A percentile compares a stretch with the other conserved stretches of the same genome.
Evolutionary conservation across 2,888 invertebrate species (phyloP).

Genomic region (Brachyopa scutellaris): DNA sequence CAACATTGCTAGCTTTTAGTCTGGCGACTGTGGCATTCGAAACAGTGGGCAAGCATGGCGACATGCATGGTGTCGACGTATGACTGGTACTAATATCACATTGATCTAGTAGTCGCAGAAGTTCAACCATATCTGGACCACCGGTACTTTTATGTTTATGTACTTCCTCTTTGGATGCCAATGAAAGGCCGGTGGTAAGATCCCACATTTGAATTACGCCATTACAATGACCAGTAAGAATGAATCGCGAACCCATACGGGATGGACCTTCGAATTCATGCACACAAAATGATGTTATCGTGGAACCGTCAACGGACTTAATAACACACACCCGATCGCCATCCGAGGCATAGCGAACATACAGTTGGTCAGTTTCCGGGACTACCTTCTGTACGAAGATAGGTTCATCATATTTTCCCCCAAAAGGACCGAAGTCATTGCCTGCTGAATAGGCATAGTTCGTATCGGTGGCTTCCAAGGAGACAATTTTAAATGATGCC

Average conservation of each 20-base stretch:
- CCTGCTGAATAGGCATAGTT: conserved; percentile 85
- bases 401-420: conserved; percentile 98
- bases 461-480: conserved; percentile 85
- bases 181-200: conserved; percentile 95
- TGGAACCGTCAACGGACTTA: conserved; percentile 95
- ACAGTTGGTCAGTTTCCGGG: conserved; percentile 97
- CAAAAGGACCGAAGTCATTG: conserved; percentile 94
- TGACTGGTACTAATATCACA: conserved; percentile 94
- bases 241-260: conserved; percentile 94
- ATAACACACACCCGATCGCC: conserved; percentile 98
- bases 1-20: conserved; percentile 85
- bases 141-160: conserved; percentile 86
- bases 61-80: conserved; percentile 88
- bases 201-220: conserved; percentile 99
- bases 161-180: conserved; percentile 88
- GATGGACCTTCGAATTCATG: conserved; percentile 99
- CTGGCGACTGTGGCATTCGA: conserved; percentile 83
- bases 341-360: conserved; percentile 96
- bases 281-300: conserved; percentile 97
- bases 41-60: conserved; percentile 85
- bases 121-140: conserved; percentile 96
- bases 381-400: conserved; percentile 99
- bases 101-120: conserved; percentile 94
- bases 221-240: conserved; percentile 95
- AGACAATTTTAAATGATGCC: conserved; percentile 93